Evolutionary conservation across 2,113 vertebrate species (phyloP).

Genomic region (Macrotis lagotis): DNA sequence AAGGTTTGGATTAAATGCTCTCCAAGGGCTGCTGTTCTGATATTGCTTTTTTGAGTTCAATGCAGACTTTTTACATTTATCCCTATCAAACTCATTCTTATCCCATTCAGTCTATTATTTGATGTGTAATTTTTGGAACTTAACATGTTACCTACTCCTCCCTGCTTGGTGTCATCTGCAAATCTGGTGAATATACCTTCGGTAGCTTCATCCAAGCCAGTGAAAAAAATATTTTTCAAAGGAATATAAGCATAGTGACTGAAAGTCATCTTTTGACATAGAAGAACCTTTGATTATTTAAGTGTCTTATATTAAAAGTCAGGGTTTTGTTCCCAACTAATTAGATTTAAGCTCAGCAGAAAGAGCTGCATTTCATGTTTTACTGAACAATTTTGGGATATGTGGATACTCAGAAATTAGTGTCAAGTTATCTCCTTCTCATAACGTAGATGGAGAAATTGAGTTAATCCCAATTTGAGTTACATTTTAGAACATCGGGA

Average conservation of each 20-base stretch:
- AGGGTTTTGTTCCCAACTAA: background rate
- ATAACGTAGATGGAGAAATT: background rate
- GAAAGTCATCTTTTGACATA: slow-evolving; percentile 43
- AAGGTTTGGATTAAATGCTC: background rate
- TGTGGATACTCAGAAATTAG: slow-evolving; percentile 9
- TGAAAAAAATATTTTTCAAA: slow-evolving; percentile 5
- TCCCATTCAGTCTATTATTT: background rate
- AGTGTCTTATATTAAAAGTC: background rate
- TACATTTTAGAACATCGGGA: background rate
- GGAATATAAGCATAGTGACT: background rate
- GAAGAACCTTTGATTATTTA: slow-evolving; percentile 15
- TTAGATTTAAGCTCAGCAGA: background rate
- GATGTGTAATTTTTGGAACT: background rate
- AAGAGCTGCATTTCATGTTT: background rate
- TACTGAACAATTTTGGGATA: background rate
- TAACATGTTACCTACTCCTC: background rate
- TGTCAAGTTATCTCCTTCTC: background rate
- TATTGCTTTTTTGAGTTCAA: background rate
- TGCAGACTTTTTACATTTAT: background rate
- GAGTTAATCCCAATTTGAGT: background rate
- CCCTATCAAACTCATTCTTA: background rate
- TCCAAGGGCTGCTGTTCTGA: background rate
- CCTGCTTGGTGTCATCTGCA: background rate
- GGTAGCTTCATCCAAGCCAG: background rate
- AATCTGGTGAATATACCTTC: background rate